These are phyloP conservation scores for Gonocerus acuteangulatus DNA, from an alignment of 2,888 invertebrate genomes.

Conservation along the genomic window DNA sequence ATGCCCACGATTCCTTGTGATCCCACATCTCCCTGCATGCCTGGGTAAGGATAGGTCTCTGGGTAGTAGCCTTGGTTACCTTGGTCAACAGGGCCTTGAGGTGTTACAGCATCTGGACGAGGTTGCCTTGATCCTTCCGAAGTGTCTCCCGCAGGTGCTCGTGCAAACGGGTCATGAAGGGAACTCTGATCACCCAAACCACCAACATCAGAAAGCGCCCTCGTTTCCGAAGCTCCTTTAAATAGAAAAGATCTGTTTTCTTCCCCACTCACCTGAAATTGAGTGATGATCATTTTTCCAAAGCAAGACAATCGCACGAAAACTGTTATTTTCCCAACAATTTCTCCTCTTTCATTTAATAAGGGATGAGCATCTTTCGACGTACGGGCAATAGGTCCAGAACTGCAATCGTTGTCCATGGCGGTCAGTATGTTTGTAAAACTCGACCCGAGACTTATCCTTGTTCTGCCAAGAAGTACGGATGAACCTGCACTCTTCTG, in stretches of 20 bases:
- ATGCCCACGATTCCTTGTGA: neutral
- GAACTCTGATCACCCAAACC: too few relatives aligned
- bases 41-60: too few relatives aligned
- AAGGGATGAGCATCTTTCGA: slow-evolving; percentile 31
- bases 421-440: slow-evolving; percentile 33
- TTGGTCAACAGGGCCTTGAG: too few relatives aligned
- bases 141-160: too few relatives aligned
- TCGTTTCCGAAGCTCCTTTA: slow-evolving; percentile 26
- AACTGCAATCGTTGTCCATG: slow-evolving; percentile 12
- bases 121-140: too few relatives aligned
- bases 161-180: too few relatives aligned
- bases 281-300: slow-evolving; percentile 41
- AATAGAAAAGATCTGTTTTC: slow-evolving; percentile 34
- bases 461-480: slow-evolving; percentile 29
- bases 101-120: too few relatives aligned
- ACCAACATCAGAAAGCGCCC: neutral
- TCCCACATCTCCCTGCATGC: neutral
- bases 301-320: slow-evolving; percentile 41
- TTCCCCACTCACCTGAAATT: slow-evolving; percentile 34
- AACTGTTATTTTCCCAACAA: slow-evolving; percentile 40
- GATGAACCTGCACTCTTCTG: slow-evolving; percentile 11
- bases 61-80: too few relatives aligned
- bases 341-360: slow-evolving; percentile 36
- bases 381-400: slow-evolving; percentile 27
- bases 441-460: slow-evolving; percentile 33